Base-by-base conservation (phyloP, 2,797 vertebrate genomes). In the Stomatorhinus walkeri region DNA sequence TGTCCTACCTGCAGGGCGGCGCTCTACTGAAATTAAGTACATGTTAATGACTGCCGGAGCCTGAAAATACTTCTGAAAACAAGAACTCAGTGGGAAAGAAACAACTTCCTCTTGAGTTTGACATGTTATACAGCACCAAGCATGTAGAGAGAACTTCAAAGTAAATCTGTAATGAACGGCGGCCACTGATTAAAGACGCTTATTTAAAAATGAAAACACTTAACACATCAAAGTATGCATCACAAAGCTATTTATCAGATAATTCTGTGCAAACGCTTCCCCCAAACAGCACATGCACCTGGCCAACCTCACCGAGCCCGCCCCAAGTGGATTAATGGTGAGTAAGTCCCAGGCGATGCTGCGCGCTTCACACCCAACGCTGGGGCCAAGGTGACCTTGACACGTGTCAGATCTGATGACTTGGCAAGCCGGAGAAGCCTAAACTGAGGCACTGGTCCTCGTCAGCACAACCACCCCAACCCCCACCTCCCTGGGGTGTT, bases 161-260 rank as follows among this genome's bases (percentile, higher is more conserved):
- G 92, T 32, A 61, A 0, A 46, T 12, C 51, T 28, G 86, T 83
- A n/a, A 84, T 89, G 72, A 88, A 84, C 72, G 28, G 90, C 40
- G 51, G 85, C 49, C 88, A 89, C 90, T 92, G 10, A 92, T 91
- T 92, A 88, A 93, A 87, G n/a, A 92, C 56, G 49, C 81, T 88
- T 89, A 91, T 92, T 93, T 92, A 93, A 94, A 93, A 92, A 93
- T 93, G 89, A 88, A 93, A 91, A 51, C 72, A 19, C 56, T 93
- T 88, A 92, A 90, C 92, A 93, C 92, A 91, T 94, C 91, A 94
- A 93, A 93, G 90, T 9, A 7, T 52, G 90, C 79, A 4, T 90
- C 91, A 92, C 91, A 92, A 93, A 93, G 91, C 90, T 91, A 90
- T 93, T 91, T 89, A 90, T 89, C 93, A 81, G 92, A 92, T 93